Base-by-base conservation (phyloP, 2,797 vertebrate species). In the Champsocephalus esox region DNA sequence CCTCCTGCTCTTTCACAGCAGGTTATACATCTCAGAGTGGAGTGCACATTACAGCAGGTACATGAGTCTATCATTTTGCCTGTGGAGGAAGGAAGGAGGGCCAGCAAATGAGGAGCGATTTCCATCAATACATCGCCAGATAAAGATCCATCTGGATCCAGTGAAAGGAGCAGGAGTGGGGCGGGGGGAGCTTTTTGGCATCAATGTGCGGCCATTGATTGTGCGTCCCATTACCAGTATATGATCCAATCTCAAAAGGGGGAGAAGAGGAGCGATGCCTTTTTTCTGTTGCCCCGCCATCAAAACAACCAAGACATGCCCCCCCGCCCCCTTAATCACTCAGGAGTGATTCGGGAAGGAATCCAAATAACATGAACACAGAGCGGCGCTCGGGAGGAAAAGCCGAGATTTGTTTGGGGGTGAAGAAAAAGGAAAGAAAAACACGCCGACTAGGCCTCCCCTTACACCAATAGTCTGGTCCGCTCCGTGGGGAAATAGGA, bases 131-230 rank as follows among this genome's bases (percentile, higher is more conserved):
- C 91, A 87, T 90, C 87, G 79, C 92, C 90, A 92, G 89, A 94
- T 93, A 95, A 94, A 94, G 93, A 94, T 93, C 92, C 94, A 94
- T 94, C 93, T 95, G 94, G 92, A 92, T 92, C 89, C 89, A 90
- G 89, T 92, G 88, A 94, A 94, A 93, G 77, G 70, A 84, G 84
- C 87, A 75, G 77, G 63, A 57, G 57, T 75, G 16, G 21, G 52
- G 3, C 13, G 21, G 0, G 19, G 68, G 52, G 66, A 64, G 62
- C 80, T 84, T 91, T 38, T 92, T 93, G 91, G 89, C 93, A 92
- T 92, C 87, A 85, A 90, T 87, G 89, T 82, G 57, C 34, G 89
- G 83, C 91, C 92, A 92, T 93, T 93, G 93, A 94, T 92, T 91
- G 91, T 92, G 92, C 86, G 89, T 92, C 88, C 93, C 91, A 90